Conservation (phyloP, 1,140 invertebrate species). For the Sminthurinus signatus region DNA sequence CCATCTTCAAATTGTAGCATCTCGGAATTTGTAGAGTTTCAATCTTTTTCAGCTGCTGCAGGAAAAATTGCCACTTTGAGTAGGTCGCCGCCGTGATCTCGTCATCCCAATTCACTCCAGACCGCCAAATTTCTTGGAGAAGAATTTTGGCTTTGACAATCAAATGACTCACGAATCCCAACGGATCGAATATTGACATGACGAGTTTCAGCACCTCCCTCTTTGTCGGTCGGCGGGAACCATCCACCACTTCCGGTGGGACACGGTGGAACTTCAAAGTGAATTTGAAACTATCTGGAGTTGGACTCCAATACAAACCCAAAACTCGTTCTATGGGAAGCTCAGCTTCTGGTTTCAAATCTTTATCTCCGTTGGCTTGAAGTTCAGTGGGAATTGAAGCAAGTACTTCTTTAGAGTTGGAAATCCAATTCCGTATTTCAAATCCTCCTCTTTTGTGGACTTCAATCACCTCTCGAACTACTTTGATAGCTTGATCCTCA, state of each 20-base stretch:
- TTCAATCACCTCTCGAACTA: not conserved
- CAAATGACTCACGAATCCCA: constrained; percentile 33
- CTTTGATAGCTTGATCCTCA: constrained; percentile 8
- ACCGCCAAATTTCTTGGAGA: constrained; percentile 25
- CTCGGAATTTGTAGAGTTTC: constrained; percentile 2
- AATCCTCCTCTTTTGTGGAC: constrained; percentile 23
- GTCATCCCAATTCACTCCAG: constrained; percentile 36
- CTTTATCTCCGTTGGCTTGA: not conserved
- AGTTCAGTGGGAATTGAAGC: not conserved
- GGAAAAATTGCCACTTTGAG: constrained; percentile 33
- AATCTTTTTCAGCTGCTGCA: not conserved
- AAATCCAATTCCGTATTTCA: not conserved
- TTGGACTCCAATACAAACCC: constrained; percentile 17
- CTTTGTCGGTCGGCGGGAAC: constrained; percentile 20
- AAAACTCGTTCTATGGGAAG: not conserved
- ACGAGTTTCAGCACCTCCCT: constrained; percentile 20
- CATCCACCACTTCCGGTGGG: not conserved
- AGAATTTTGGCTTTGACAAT: constrained; percentile 32
- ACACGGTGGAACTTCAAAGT: not conserved
- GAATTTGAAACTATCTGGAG: constrained; percentile 27
- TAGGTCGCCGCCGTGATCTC: constrained; percentile 1
- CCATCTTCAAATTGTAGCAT: not conserved
- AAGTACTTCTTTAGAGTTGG: not conserved
- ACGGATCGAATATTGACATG: constrained; percentile 41
- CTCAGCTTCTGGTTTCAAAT: not conserved